Base-by-base conservation (phyloP, 2,888 invertebrate species). In the Heliothis peltigera region DNA sequence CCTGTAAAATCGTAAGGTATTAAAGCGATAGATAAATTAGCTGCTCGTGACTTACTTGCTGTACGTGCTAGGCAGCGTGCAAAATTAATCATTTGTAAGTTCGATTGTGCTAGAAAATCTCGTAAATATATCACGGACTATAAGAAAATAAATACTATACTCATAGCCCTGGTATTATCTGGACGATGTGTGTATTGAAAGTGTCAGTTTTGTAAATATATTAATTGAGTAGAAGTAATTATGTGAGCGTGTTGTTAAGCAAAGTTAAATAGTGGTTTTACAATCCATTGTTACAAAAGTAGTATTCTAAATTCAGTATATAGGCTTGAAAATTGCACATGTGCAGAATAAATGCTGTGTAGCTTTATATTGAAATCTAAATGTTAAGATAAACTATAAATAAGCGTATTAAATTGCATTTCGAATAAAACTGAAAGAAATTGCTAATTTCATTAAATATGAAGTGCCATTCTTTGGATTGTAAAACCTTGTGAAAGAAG, bases 31-130 rank as follows among this genome's bases (percentile, higher is more conserved):
- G 44, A 46, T 44, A 46, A 77, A 77, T 70, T 80, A 75, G 76
- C 78, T 64, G 64, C 42, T 62, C 43, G 55, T 81, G 87, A 96
- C 96, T 96, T 96, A 96, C 96, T 96, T 96, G 96, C 90, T 96
- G 96, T 79, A 96, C 96, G 95, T 96, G 96, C 96, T 96, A 88
- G 89, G 94, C 94, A 87, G 95, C 95, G 95, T 95, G 94, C 93
- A 91, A 91, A 89, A 83, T 81, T 71, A 87, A 84, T 86, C 79
- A 65, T 67, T 77, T 70, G 71, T 73, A 68, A 64, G 75, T 88
- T 87, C 85, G 85, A 80, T 66, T 63, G 82, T 86, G 83, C 79
- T 73, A 19, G 4, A 68, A 12, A 54, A 64, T 47, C 22, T 79
- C 59, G 60, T 52, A 44, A 65, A 67, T 67, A 62, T 53, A 44